phyloP scores from a whole-genome alignment of 2,797 vertebrate genomes.

The Falco rusticolus region DNA sequence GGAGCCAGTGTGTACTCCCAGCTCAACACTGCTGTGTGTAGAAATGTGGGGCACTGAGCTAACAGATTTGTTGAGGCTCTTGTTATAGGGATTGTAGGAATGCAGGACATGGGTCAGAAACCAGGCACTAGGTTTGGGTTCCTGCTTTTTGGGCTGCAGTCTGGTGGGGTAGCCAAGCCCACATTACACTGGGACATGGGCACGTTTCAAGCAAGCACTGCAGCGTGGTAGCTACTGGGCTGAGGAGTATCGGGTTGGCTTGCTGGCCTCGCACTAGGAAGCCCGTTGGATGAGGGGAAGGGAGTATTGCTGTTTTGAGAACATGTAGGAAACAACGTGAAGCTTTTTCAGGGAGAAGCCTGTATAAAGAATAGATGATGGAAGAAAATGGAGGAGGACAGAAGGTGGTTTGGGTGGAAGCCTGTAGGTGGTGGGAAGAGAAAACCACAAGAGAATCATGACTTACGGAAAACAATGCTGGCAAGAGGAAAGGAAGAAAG shows the following conservation, averaged over 20 bases:
- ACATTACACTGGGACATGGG: accelerated
- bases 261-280: neutral
- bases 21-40: accelerated
- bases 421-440: neutral
- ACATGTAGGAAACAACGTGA: neutral
- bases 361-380: neutral
- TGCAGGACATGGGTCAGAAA: neutral
- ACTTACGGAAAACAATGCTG: neutral
- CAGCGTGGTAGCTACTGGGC: accelerated
- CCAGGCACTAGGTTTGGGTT: neutral
- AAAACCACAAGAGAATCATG: neutral
- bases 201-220: neutral
- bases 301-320: neutral
- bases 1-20: neutral
- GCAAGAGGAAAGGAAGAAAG: neutral
- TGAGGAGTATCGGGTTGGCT: neutral
- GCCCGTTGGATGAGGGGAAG: accelerated
- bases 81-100: neutral
- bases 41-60: neutral
- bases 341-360: neutral
- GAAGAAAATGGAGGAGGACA: neutral
- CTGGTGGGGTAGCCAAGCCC: neutral
- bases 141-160: neutral
- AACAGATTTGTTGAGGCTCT: neutral
- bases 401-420: neutral